Conservation (phyloP, 2,797 vertebrate species). For the Echiichthys vipera region DNA sequence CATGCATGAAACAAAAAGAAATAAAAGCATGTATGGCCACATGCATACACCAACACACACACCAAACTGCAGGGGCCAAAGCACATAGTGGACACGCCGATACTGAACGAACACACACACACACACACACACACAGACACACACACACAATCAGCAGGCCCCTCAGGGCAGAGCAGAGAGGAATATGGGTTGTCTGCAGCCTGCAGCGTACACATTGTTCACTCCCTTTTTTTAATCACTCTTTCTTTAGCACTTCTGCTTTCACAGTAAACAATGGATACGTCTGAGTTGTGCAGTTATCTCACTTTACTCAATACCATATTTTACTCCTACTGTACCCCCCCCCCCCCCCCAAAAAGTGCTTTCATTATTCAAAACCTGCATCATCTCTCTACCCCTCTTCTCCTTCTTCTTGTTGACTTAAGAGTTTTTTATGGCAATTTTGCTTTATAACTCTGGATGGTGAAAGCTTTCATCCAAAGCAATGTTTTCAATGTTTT, state of each 20-base stretch:
- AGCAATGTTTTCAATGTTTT: slow-evolving; percentile 30
- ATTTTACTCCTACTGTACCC: background rate
- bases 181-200: slow-evolving; percentile 44
- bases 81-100: slow-evolving; percentile 24
- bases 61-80: slow-evolving; percentile 26
- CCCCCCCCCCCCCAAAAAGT: slow-evolving; percentile 5
- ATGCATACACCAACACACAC: slow-evolving; percentile 20
- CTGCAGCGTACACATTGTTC: slow-evolving; percentile 37
- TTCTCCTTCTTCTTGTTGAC: slow-evolving; percentile 23
- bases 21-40: slow-evolving; percentile 17
- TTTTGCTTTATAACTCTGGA: slow-evolving; percentile 45
- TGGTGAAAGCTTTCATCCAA: slow-evolving; percentile 43
- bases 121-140: slow-evolving; percentile 24
- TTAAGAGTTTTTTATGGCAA: slow-evolving; percentile 23
- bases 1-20: slow-evolving; percentile 28
- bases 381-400: slow-evolving; percentile 18
- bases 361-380: slow-evolving; percentile 44
- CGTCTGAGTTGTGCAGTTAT: slow-evolving; percentile 12
- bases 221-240: slow-evolving; percentile 39
- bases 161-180: slow-evolving; percentile 35
- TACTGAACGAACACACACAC: slow-evolving; percentile 19
- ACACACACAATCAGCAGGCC: slow-evolving; percentile 28
- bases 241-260: slow-evolving; percentile 11
- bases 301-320: background rate
- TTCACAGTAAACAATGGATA: slow-evolving; percentile 16